phyloP scores from a whole-genome alignment of 2,797 vertebrate species.

The Tolypeutes matacus region DNA sequence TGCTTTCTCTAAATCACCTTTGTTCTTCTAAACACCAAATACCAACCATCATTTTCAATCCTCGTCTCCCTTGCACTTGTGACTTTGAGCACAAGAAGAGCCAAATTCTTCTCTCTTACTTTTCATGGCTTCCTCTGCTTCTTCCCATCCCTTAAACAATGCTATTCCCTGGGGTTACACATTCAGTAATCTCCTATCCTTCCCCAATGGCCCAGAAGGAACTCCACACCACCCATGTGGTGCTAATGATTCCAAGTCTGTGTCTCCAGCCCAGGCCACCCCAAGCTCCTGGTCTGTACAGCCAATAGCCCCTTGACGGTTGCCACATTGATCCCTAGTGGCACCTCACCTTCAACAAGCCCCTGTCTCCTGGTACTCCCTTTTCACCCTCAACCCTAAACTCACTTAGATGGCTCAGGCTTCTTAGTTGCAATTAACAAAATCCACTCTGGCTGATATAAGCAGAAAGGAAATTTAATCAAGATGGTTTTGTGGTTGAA shows the following conservation, averaged over 20 bases:
- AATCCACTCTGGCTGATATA: background rate
- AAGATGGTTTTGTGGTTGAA: background rate
- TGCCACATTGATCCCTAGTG: too few species aligned
- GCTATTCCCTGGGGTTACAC: background rate
- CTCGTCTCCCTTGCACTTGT: background rate
- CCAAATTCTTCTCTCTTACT: background rate
- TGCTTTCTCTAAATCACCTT: background rate
- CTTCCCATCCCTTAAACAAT: background rate
- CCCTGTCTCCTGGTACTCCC: background rate
- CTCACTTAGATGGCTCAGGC: background rate
- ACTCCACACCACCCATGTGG: background rate
- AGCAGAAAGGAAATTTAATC: background rate
- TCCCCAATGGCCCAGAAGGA: background rate
- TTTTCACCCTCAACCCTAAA: background rate
- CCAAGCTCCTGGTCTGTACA: background rate
- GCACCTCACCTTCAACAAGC: background rate
- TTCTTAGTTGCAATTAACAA: slow-evolving; percentile 13
- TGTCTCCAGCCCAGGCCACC: background rate
- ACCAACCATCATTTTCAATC: background rate
- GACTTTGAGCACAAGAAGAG: too few species aligned
- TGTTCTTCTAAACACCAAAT: background rate
- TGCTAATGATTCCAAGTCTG: background rate
- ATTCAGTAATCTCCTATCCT: background rate
- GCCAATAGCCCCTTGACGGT: background rate
- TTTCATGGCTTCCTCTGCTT: background rate